Base-by-base conservation (phyloP, 2,113 vertebrate genomes). In the Perca fluviatilis region DNA sequence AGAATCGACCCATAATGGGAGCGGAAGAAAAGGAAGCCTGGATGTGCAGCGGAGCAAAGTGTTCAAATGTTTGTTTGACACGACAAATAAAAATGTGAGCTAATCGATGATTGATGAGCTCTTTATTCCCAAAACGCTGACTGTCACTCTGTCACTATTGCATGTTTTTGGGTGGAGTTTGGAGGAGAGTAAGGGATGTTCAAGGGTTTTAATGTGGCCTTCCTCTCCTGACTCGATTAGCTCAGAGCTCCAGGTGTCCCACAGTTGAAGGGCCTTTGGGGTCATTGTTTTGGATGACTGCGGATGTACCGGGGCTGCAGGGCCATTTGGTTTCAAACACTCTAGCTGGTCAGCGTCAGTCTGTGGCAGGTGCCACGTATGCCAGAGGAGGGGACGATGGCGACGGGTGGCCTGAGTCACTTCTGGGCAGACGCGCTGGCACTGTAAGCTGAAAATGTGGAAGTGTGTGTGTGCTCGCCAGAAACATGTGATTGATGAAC, bases 81-180 rank as follows among this genome's bases (percentile, higher is more conserved):
- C 19, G 8, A 73, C 77, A 61, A 83, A 88, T 86, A 60, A 82
- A 91, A 84, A 66, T 61, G 73, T 25, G 86, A 90, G 77, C 66
- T 71, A 77, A 87, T 81, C n/a, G 5, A 19, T 91, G 91, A 92
- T 89, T 57, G 91, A 92, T 91, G 83, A 87, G 51, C 58, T 46
- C 50, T 36, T 63, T 64, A 23, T 68, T 77, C 68, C 79, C 30
- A 25, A 71, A 82, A 82, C 56, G 18, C 7, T 15, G 65, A 60
- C 30, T 0, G 21, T 5, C 71, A 61, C 58, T 19, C 18, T 75
- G 63, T 63, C 72, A 73, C 63, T 30, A 6, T 60, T 27, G 30
- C 12, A 33, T 74, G 63, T 74, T 74, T 43, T 62, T 68, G 23
- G 58, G 50, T 49, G 76, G 72, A 79, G 62, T 75, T 80, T 54